phyloP scores from a whole-genome alignment of 2,888 invertebrate species.

The Eristalis intricaria region DNA sequence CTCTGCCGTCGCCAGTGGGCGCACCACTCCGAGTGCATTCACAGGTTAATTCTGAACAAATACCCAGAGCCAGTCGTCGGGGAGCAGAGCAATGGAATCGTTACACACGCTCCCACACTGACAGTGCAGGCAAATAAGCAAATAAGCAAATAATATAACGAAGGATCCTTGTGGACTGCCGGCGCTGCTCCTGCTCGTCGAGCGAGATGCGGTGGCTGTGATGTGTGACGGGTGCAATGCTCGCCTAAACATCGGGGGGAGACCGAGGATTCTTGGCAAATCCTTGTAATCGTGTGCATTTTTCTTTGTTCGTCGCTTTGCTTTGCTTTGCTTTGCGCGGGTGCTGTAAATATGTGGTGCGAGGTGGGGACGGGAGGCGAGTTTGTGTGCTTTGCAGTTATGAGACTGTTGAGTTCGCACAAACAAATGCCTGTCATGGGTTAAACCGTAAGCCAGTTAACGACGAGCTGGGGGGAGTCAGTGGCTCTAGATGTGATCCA shows the following conservation, averaged over 20 bases:
- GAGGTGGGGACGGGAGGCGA: background rate
- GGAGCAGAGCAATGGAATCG: slow-evolving; percentile 14
- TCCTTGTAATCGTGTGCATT: slow-evolving; percentile 30
- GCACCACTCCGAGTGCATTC: slow-evolving; percentile 19
- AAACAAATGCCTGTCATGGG: background rate
- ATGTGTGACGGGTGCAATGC: slow-evolving; percentile 52
- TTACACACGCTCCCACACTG: slow-evolving; percentile 7
- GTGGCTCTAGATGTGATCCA: background rate
- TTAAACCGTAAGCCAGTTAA: background rate
- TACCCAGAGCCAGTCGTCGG: slow-evolving; percentile 25
- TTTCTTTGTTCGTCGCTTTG: slow-evolving; percentile 29
- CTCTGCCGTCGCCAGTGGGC: slow-evolving; percentile 11
- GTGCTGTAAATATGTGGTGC: background rate
- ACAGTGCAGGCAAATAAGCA: slow-evolving; percentile 30
- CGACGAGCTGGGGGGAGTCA: background rate
- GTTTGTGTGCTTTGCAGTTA: slow-evolving; percentile 14
- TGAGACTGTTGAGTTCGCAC: slow-evolving; percentile 15
- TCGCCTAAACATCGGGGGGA: slow-evolving; percentile 51
- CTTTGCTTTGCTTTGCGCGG: background rate
- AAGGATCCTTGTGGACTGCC: slow-evolving; percentile 60
- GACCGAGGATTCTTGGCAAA: slow-evolving; percentile 13
- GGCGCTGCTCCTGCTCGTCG: slow-evolving; percentile 23
- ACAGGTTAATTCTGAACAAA: slow-evolving; percentile 59
- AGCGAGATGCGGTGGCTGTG: background rate
- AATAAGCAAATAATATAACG: slow-evolving; percentile 59